Evolutionary conservation across 2,797 vertebrate species (phyloP), one percentile per base, ranked within the genome.

Genomic region (Sebastes diploproa): DNA sequence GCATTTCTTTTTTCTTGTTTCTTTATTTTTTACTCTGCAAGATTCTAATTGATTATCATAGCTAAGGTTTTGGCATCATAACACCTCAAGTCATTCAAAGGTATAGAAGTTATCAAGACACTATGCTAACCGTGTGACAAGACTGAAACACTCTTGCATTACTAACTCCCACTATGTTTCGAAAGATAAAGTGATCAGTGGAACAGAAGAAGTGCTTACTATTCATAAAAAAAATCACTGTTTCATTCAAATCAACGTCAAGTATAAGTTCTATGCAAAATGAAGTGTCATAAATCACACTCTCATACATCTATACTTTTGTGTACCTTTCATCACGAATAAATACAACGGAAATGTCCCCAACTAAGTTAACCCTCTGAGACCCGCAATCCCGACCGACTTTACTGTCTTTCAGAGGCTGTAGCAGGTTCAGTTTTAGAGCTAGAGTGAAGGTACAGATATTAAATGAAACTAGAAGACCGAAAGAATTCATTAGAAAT

Each of bases 21-120:
- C 16, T 10, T 64, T 20, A 72, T 77, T 20, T 75, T 77, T 77
- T 7, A 76, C 59, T 83, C 60, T 82, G 75, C 84, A 52, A 81
- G 52, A 91, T 82, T 88, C 86, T 88, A 87, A 84, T 80, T 77
- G 75, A 82, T 86, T 89, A 87, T 73, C 71, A 79, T 84, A 88
- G 77, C 77, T 83, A 89, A 54, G 13, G 65, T 75, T 90, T 87
- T 84, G 86, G 86, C 83, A 88, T 89, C 80, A 67, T 85, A 87
- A 85, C 75, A 88, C 81, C 78, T 92, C 72, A 90, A 79, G 78
- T 90, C 88, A 91, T 92, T 90, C 86, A 85, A 90, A 87, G 85
- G 77, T 93, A 89, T 77, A 86, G 86, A 88, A 72, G 73, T 85
- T 86, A 75, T 82, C 82, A 91, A 89, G 90, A 91, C 77, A 82